Percentiles rank a stretch among this genome's conserved stretches.
phyloP scores from a whole-genome alignment of 2,113 vertebrate genomes.

The Xenotilapia caudafasciata region DNA sequence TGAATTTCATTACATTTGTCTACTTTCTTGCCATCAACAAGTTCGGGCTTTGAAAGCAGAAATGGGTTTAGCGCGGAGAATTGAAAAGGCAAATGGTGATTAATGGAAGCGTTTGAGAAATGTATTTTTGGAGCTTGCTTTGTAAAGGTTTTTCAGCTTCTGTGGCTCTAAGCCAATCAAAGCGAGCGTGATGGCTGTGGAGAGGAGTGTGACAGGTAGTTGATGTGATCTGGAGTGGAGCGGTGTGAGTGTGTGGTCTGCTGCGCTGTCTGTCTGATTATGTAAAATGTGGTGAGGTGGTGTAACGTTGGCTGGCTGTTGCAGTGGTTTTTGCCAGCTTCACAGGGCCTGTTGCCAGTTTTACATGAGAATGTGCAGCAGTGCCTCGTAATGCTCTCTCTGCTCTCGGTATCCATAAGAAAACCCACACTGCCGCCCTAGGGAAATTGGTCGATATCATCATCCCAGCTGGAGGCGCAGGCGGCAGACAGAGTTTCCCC shows the following conservation, averaged over 20 bases:
- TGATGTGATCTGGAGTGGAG: constrained; percentile 44
- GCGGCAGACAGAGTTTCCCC: constrained; percentile 51
- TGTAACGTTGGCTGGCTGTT: constrained; percentile 43
- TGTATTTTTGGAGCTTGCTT: neutral
- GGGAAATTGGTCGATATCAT: constrained; percentile 67
- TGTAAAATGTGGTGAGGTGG: constrained; percentile 58
- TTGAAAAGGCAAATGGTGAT: neutral
- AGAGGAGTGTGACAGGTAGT: constrained; percentile 48
- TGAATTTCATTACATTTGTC: constrained; percentile 46
- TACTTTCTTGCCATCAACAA: constrained; percentile 28
- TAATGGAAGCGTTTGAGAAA: neutral
- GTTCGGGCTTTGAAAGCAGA: constrained; percentile 14
- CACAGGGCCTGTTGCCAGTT: constrained; percentile 40
- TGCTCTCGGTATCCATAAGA: constrained; percentile 46
- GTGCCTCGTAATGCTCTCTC: constrained; percentile 39
- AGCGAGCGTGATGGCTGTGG: constrained; percentile 17
- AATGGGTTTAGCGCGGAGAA: neutral
- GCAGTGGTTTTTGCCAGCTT: constrained; percentile 45
- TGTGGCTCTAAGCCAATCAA: constrained; percentile 4
- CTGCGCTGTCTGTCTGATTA: constrained; percentile 57
- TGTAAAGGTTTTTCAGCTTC: neutral
- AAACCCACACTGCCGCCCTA: constrained; percentile 50
- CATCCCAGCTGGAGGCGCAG: constrained; percentile 65
- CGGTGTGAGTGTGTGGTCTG: constrained; percentile 52
- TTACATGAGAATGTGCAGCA: constrained; percentile 24